Base-by-base conservation (phyloP, 2,113 vertebrate genomes). In the Engystomops pustulosus region DNA sequence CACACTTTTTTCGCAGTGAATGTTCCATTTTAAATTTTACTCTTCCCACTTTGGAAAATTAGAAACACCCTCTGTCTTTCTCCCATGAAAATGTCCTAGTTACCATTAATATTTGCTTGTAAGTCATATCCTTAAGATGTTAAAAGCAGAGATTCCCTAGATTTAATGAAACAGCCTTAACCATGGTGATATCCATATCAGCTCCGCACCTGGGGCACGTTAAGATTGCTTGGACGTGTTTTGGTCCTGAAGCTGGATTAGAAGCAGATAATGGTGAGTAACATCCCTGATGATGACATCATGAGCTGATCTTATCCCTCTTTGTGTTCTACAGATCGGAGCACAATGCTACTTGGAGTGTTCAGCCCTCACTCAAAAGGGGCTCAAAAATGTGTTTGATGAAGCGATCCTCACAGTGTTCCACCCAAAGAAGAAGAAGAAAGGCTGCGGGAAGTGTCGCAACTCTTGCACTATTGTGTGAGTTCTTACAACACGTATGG, bases 371-470 rank as follows among this genome's bases (percentile, higher is more conserved):
- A 97, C 96, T 0, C 96, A 97, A 89, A 97, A 97, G 88, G 96
- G 96, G 74, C 94, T 97, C 69, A 97, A 97, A 87, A 92, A 95
- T 0, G 96, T 97, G 83, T 97, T 97, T 0, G 96, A 97, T 0
- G 96, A 97, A 90, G 96, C 96, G 1, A 96, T 97, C 87, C 90
- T 96, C 89, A 96, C 95, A 69, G 95, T 96, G 67, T 96, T 97
- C 90, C 94, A 94, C 81, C 95, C 95, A 81, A 96, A 96, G 92
- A 95, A 95, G 78, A 95, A 95, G 89, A 94, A 94, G 89, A 87
- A 86, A 36, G 87, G 78, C 15, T 95, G 94, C 70, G 84, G 69
- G 0, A 82, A 86, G 55, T 94, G 94, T 87, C 88, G 88, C 81
- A 68, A 88, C 20, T 94, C 94, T 88, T 97, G 96, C 80, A 90